A percentile compares a stretch with the other conserved stretches of the same genome.
These are phyloP conservation scores for Collichthys lucidus DNA, from an alignment of 2,113 vertebrate genomes.

Conservation along the genomic window DNA sequence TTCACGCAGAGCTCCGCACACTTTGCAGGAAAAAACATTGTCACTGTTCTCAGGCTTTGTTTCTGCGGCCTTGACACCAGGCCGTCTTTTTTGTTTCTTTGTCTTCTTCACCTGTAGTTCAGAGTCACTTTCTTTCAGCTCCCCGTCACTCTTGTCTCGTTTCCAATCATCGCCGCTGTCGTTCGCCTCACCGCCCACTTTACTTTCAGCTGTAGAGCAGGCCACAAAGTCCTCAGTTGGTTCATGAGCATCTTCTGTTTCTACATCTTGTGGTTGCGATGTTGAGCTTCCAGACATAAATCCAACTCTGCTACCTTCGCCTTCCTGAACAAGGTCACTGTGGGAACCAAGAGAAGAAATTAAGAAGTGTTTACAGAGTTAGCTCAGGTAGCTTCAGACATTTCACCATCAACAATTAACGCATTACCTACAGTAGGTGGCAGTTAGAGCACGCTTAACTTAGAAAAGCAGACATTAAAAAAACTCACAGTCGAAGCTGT, in stretches of 20 bases:
- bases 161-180: constrained; percentile 10
- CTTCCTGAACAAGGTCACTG: neutral
- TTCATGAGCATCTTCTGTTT: neutral
- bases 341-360: neutral
- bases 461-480: too few species aligned
- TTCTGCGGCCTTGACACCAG: rapidly evolving
- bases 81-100: constrained; percentile 2
- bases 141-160: neutral
- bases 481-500: too few species aligned
- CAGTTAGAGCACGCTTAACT: too few species aligned
- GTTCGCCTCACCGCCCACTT: rapidly evolving
- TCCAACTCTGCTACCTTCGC: neutral
- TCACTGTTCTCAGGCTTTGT: neutral
- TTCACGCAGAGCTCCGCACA: constrained; percentile 15
- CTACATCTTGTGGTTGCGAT: neutral
- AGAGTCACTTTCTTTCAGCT: neutral
- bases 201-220: neutral
- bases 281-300: neutral
- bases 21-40: constrained; percentile 3
- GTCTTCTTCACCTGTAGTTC: neutral
- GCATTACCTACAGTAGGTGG: too few species aligned
- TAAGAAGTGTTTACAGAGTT: neutral
- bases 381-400: too few species aligned
- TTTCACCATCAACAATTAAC: too few species aligned
- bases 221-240: neutral